Percentiles rank a stretch among this genome's conserved stretches.
phyloP scores from a whole-genome alignment of 2,113 vertebrate species.

The Dunckerocampus dactyliophorus region DNA sequence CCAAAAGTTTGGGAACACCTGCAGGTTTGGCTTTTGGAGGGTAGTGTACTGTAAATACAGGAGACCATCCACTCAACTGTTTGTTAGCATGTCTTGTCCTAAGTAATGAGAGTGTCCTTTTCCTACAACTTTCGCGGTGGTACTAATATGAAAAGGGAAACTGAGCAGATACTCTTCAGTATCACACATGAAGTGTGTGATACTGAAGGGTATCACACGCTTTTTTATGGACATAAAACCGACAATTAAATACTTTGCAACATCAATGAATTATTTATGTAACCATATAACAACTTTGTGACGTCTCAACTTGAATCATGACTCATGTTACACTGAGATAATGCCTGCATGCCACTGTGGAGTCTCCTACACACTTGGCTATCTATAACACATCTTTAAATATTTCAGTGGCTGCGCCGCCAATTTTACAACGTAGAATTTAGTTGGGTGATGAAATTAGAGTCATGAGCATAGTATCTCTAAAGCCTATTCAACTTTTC shows the following conservation, averaged over 20 bases:
- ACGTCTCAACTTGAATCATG: background rate
- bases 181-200: no score
- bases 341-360: background rate
- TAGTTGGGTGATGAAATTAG: background rate
- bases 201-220: no score
- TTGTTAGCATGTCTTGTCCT: no score
- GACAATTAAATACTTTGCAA: background rate
- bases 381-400: background rate
- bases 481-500: background rate
- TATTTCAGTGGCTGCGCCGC: background rate
- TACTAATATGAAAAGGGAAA: no score
- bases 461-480: background rate
- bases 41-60: no score
- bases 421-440: background rate
- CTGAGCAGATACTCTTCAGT: no score
- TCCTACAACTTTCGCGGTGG: no score
- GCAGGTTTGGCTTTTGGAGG: no score
- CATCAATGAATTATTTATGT: background rate
- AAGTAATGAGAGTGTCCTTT: no score
- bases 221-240: no score
- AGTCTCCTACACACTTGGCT: background rate
- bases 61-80: no score
- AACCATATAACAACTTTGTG: background rate
- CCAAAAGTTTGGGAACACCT: no score
- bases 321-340: background rate